phyloP scores from a whole-genome alignment of 2,113 vertebrate species.

The Catagonus wagneri region DNA sequence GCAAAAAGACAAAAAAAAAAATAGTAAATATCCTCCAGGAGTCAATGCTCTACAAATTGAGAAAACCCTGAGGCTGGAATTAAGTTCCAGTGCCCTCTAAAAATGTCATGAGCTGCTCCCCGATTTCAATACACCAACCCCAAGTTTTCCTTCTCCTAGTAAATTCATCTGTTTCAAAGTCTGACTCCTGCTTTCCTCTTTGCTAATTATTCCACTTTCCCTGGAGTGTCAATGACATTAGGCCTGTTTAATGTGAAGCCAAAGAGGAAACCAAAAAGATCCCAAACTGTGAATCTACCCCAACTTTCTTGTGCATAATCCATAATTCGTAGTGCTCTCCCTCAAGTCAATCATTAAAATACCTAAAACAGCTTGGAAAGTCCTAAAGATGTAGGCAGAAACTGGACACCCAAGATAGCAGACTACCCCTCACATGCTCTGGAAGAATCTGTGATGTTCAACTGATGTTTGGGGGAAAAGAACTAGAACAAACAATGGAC shows the following conservation, averaged over 20 bases:
- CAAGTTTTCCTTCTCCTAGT: background rate
- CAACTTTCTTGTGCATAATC: background rate
- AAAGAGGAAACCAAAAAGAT: conserved; percentile 17
- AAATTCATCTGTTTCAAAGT: background rate
- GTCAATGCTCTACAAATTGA: background rate
- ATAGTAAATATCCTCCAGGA: background rate
- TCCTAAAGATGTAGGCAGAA: background rate
- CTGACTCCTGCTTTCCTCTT: conserved; percentile 1
- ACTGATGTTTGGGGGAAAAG: background rate
- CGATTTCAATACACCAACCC: background rate
- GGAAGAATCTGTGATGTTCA: background rate
- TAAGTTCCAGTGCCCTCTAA: background rate
- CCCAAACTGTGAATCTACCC: background rate
- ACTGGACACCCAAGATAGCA: background rate
- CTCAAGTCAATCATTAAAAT: background rate
- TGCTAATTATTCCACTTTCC: background rate
- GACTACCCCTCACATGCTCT: background rate
- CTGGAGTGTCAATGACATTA: background rate
- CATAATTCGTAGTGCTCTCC: background rate
- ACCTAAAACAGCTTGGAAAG: background rate
- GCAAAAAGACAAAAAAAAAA: conserved; percentile 2
- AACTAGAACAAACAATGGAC: background rate
- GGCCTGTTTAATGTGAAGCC: background rate
- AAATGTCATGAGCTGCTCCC: background rate
- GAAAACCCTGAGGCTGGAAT: background rate